These are phyloP conservation scores for Drosophila tani DNA, from an alignment of 1,140 invertebrate species.

Conservation along the genomic window DNA sequence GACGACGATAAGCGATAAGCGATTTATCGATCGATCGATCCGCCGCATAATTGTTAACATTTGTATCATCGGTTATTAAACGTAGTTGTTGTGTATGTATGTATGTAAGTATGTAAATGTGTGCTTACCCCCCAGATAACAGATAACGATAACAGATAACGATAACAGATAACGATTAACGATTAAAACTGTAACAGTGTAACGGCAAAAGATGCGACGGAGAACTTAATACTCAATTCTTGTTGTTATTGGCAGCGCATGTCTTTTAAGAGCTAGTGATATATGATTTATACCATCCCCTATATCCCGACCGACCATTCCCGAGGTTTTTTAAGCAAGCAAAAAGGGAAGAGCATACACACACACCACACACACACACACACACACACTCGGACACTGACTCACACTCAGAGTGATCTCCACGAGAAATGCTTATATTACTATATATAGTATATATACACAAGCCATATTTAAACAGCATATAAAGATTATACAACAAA, in stretches of 20 bases:
- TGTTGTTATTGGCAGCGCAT: slow-evolving; percentile 68
- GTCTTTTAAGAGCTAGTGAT: slow-evolving; percentile 61
- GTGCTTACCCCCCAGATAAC: slow-evolving; percentile 60
- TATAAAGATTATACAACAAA: slow-evolving; percentile 49
- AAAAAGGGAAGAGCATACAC: slow-evolving; percentile 7
- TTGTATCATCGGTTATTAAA: slow-evolving; percentile 82
- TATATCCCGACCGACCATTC: not conserved
- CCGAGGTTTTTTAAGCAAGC: slow-evolving; percentile 42
- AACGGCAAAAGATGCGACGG: slow-evolving; percentile 9
- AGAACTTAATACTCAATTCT: slow-evolving; percentile 55
- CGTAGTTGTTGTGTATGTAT: slow-evolving; percentile 83
- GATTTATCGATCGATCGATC: slow-evolving; percentile 46
- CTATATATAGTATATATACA: slow-evolving; percentile 51
- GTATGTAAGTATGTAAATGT: slow-evolving; percentile 80
- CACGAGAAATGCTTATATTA: slow-evolving; percentile 52
- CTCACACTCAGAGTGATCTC: slow-evolving; percentile 33
- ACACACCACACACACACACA: slow-evolving; percentile 7
- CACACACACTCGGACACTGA: slow-evolving; percentile 9
- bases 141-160: slow-evolving; percentile 29
- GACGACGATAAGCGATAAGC: slow-evolving; percentile 15
- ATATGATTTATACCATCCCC: slow-evolving; percentile 56
- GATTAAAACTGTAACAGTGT: slow-evolving; percentile 20
- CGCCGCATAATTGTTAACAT: slow-evolving; percentile 81
- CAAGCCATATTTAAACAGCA: slow-evolving; percentile 54
- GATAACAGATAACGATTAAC: slow-evolving; percentile 38